Conservation (phyloP, 2,888 invertebrate genomes). For the Torymus aiolomorphi region DNA sequence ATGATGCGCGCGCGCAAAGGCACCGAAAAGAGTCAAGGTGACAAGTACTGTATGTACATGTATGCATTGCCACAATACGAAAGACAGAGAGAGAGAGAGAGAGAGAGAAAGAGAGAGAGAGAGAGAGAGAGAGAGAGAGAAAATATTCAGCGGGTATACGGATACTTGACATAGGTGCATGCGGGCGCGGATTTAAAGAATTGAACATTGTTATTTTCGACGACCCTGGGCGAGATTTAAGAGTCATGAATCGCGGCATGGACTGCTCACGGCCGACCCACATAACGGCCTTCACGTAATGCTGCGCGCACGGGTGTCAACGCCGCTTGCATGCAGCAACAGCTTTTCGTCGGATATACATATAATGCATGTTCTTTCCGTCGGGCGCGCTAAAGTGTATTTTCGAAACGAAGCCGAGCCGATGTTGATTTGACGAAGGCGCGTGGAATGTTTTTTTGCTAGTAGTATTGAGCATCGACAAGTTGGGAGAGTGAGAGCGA, state of each 20-base stretch:
- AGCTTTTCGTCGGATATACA: background rate
- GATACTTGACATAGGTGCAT: background rate
- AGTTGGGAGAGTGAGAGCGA: too few relatives aligned
- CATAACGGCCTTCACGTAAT: constrained; percentile 40
- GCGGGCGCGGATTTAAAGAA: constrained; percentile 34
- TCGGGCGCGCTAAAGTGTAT: too few relatives aligned
- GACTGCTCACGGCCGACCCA: constrained; percentile 38
- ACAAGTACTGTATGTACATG: background rate
- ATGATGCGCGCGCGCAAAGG: constrained; percentile 4
- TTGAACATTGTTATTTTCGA: constrained; percentile 41
- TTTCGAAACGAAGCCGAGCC: too few relatives aligned
- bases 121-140: background rate
- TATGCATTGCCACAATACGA: background rate
- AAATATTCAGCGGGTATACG: background rate
- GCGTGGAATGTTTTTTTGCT: too few relatives aligned
- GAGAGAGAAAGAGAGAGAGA: too few relatives aligned
- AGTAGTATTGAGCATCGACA: too few relatives aligned
- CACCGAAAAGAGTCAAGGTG: background rate
- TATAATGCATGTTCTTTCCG: too few relatives aligned
- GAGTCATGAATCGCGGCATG: constrained; percentile 31
- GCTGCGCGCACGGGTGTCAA: background rate
- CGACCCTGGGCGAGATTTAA: constrained; percentile 39
- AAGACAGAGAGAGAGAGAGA: constrained; percentile 10
- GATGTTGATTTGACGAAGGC: too few relatives aligned
- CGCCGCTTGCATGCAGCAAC: background rate